Percentiles rank a stretch among this genome's conserved stretches.
phyloP scores from a whole-genome alignment of 2,888 invertebrate genomes.

The Cheilosia pagana region DNA sequence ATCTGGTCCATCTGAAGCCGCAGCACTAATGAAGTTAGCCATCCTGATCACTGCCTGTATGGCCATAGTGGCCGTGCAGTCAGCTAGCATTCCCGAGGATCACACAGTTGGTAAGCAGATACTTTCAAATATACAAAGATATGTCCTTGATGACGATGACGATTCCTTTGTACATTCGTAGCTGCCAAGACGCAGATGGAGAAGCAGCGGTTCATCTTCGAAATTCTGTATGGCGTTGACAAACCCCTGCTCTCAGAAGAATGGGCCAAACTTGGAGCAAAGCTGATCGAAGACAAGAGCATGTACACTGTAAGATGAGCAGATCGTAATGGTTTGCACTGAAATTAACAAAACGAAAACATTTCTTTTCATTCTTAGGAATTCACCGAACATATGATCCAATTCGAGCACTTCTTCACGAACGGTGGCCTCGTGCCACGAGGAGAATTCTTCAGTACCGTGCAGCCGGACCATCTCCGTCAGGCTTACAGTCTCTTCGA shows the following conservation, averaged over 20 bases:
- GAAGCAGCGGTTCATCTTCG: conserved; percentile 6
- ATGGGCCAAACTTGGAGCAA: neutral
- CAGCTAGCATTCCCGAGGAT: too few species aligned
- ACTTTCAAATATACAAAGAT: neutral
- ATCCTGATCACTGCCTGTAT: too few species aligned
- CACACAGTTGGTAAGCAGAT: neutral
- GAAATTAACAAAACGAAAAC: too few species aligned
- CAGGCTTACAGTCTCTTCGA: conserved; percentile 86
- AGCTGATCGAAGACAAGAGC: neutral
- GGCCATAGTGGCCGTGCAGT: too few species aligned
- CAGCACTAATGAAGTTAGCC: too few species aligned
- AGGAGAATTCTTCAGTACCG: conserved; percentile 67
- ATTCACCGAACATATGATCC: conserved; percentile 36
- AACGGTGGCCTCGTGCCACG: conserved; percentile 79
- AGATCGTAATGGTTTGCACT: neutral
- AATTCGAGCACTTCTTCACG: conserved; percentile 84
- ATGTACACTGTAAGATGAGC: conserved; percentile 20
- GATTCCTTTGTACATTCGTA: too few species aligned
- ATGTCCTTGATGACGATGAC: too few species aligned
- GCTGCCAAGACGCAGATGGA: neutral
- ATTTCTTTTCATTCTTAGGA: conserved; percentile 7
- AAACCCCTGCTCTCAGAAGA: neutral
- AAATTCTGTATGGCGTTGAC: neutral
- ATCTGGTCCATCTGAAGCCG: conserved; percentile 1
- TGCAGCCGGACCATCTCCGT: conserved; percentile 79